Conservation (phyloP, 2,888 invertebrate species). For the Agrypnus murinus region DNA sequence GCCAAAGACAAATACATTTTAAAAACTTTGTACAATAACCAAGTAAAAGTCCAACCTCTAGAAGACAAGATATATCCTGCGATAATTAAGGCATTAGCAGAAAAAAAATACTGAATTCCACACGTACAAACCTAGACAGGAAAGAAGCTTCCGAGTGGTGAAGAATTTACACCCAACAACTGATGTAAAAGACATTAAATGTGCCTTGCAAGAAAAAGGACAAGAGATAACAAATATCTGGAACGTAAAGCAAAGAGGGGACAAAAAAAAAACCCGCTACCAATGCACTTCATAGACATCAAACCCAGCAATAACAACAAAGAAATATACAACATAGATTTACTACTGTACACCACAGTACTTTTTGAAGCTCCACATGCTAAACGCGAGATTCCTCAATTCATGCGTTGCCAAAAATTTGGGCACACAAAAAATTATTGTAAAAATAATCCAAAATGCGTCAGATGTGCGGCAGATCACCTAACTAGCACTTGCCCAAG, state of each 20-base stretch:
- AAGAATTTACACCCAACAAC: constrained; percentile 23
- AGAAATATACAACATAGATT: constrained; percentile 25
- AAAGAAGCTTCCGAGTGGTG: not conserved
- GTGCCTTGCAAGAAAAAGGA: constrained; percentile 24
- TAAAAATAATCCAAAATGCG: constrained; percentile 1
- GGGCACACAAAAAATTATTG: constrained; percentile 22
- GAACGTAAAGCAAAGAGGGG: constrained; percentile 17
- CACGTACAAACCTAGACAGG: too few species aligned
- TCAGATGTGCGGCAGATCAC: not conserved
- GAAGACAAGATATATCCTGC: constrained; percentile 21
- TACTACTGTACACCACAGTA: constrained; percentile 16
- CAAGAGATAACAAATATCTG: constrained; percentile 17
- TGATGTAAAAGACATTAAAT: constrained; percentile 7
- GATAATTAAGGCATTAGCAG: constrained; percentile 23
- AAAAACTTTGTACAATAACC: constrained; percentile 20
- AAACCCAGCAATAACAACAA: constrained; percentile 22
- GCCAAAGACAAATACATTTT: constrained; percentile 1
- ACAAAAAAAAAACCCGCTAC: constrained; percentile 11
- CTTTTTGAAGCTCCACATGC: constrained; percentile 24
- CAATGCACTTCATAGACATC: constrained; percentile 19
- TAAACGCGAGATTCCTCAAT: constrained; percentile 18
- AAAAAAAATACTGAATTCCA: constrained; percentile 29
- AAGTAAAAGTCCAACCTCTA: constrained; percentile 19
- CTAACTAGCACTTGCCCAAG: not conserved
- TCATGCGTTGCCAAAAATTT: constrained; percentile 17